Conservation (phyloP, 2,797 vertebrate species). For the Hozukius guyotensis region DNA sequence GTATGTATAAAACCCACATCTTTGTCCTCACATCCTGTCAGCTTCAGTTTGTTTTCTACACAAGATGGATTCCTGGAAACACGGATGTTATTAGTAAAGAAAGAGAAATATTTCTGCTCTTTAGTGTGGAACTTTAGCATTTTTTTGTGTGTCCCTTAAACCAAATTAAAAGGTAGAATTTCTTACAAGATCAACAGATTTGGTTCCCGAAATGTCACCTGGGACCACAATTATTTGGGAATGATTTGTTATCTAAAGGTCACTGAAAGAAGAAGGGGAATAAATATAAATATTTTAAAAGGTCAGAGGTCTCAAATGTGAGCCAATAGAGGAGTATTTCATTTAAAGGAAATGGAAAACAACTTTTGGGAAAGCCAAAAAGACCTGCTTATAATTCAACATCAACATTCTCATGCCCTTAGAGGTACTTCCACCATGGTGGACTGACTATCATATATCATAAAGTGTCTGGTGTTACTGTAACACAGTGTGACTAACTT, state of each 20-base stretch:
- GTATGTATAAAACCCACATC: conserved; percentile 2
- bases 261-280: conserved; percentile 29
- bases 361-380: not conserved
- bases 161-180: conserved; percentile 18
- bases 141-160: not conserved
- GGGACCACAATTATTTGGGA: conserved; percentile 30
- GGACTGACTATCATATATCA: not conserved
- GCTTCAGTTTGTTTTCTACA: conserved; percentile 28
- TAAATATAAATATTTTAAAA: conserved; percentile 57
- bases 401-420: not conserved
- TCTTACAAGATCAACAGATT: conserved; percentile 25
- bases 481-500: not conserved
- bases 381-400: not conserved
- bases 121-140: not conserved
- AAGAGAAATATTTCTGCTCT: not conserved
- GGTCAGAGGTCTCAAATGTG: conserved; percentile 43
- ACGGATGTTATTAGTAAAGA: not conserved
- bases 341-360: conserved; percentile 15
- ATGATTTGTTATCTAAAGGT: conserved; percentile 65
- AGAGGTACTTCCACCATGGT: not conserved
- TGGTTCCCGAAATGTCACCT: conserved; percentile 43
- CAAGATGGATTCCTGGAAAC: conserved; percentile 12
- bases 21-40: conserved; percentile 16
- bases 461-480: not conserved
- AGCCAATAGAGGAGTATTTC: conserved; percentile 13